Conservation (phyloP, 1,140 invertebrate species). For the Drosophila lacteicornis region DNA sequence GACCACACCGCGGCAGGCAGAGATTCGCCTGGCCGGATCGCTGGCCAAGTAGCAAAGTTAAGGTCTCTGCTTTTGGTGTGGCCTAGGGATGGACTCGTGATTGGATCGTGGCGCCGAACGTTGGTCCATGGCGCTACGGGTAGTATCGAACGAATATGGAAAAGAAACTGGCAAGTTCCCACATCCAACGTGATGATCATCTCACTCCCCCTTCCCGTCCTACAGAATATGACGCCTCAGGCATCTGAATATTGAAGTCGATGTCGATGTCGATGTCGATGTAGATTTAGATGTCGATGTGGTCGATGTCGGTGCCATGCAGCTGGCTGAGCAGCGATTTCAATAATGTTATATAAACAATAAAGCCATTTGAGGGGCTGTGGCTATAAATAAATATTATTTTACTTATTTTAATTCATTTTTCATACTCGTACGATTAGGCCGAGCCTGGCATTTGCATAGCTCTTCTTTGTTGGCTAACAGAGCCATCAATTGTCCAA, state of each 20-base stretch:
- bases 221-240: conserved; percentile 59
- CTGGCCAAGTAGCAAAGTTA: conserved; percentile 31
- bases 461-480: conserved; percentile 61
- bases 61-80: conserved; percentile 22
- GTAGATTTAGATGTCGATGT: background rate
- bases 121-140: conserved; percentile 8
- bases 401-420: conserved; percentile 61
- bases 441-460: conserved; percentile 41
- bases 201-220: conserved; percentile 17
- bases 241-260: conserved; percentile 26
- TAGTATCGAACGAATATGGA: background rate
- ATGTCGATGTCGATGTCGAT: conserved; percentile 11
- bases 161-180: conserved; percentile 10
- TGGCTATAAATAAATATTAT: conserved; percentile 76
- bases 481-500: conserved; percentile 68
- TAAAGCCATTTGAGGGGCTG: conserved; percentile 71
- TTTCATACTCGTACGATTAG: conserved; percentile 44
- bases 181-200: conserved; percentile 11
- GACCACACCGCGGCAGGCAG: conserved; percentile 42
- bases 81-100: conserved; percentile 32
- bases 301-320: conserved; percentile 28
- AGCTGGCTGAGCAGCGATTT: conserved; percentile 54
- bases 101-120: conserved; percentile 10
- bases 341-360: conserved; percentile 68
- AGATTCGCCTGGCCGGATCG: conserved; percentile 7